Evolutionary conservation across 2,797 vertebrate species (phyloP).

Genomic region (Carapus acus): DNA sequence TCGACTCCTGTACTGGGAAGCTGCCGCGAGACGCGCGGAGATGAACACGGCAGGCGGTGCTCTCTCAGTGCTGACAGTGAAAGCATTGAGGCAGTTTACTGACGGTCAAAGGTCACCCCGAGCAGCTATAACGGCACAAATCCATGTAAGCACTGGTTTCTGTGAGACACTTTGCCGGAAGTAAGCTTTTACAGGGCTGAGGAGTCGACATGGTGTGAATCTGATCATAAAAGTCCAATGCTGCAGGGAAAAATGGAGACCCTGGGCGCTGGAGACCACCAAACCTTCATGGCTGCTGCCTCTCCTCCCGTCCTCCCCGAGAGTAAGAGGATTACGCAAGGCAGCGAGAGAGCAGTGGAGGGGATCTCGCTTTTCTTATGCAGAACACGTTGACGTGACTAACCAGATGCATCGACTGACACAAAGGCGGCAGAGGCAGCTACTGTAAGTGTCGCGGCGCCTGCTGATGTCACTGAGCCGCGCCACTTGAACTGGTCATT

Average conservation of each 20-base stretch:
- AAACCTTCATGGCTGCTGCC: neutral
- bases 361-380: neutral
- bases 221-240: neutral
- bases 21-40: slow-evolving; percentile 13
- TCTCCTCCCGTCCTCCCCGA: neutral
- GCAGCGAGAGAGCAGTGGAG: neutral
- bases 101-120: slow-evolving; percentile 26
- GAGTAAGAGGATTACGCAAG: neutral
- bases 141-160: no score
- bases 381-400: neutral
- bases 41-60: no score
- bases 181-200: no score
- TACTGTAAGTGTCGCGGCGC: neutral
- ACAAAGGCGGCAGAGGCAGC: neutral
- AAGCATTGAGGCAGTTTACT: slow-evolving; percentile 34
- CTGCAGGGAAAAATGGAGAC: slow-evolving; percentile 3
- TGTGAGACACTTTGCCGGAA: no score
- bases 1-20: slow-evolving; percentile 24
- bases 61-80: slow-evolving; percentile 23
- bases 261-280: slow-evolving; percentile 2
- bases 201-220: no score
- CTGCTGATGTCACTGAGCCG: slow-evolving; percentile 1
- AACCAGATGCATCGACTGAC: neutral
- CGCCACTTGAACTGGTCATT: neutral
- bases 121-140: no score